Base-by-base conservation (phyloP, 2,797 vertebrate genomes). In the Capromys pilorides region DNA sequence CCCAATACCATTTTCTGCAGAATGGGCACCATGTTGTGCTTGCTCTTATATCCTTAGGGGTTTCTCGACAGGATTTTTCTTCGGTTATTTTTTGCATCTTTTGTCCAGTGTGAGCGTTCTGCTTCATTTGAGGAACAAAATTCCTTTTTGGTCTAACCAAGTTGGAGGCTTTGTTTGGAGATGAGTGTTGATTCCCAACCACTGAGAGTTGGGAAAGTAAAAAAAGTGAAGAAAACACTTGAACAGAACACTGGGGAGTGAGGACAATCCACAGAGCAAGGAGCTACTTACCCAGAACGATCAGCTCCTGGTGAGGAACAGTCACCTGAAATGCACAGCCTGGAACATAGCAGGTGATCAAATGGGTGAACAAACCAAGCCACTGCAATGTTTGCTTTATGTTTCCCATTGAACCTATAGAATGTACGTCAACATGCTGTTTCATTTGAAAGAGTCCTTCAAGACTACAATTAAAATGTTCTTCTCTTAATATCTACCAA, bases 401-500 rank as follows among this genome's bases (percentile, higher is more conserved):
- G 54, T 5, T 86, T 84, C 57, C 86, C 28, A 67, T 78, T 78
- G 81, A 86, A 57, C 21, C 57, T 62, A n/a, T 24, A 61, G 82
- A 77, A 77, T 62, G 73, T 12, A 12, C 61, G 49, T 75, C 45
- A 62, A 81, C 64, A 62, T 73, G 86, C 75, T 59, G 54, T 16
- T 57, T 57, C 18, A 57, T 57, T 57, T 57, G 54, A 57, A 57
- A 61, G 59, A 61, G 22, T 61, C 22, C 59, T 24, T 61, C 22
- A 26, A 61, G 59, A 61, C 21, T 4, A 61, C 22, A 61, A 24
- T 5, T 61, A 61, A 61, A 61, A 61, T 61, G 16, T 54, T 83
- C 94, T 84, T 28, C 33, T 49, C 31, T 87, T 94, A 78, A 81
- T 75, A 9, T 21, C 51, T 69, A 69, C 18, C 75, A 89, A 92